Base-by-base conservation (phyloP, 2,113 vertebrate species). In the Charadrius vociferus region DNA sequence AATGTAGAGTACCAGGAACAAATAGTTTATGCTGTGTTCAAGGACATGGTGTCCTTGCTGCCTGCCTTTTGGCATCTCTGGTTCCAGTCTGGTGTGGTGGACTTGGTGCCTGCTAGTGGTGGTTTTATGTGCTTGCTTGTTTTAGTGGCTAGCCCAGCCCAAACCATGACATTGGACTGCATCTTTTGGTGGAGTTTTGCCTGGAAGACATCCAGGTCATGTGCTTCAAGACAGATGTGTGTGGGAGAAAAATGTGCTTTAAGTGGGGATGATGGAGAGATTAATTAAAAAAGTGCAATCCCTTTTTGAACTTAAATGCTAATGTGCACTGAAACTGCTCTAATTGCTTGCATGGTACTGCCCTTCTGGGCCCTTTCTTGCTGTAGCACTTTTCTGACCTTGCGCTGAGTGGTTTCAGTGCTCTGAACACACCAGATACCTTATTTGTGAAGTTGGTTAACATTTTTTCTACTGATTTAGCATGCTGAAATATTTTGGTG, bases 101-200 rank as follows among this genome's bases (percentile, higher is more conserved):
- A 19, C 43, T 82, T 0, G 0, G 15, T 88, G 27, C 71, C 34
- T 2, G 4, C 62, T 87, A 29, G 10, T 45, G 56, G 65, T 70
- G 9, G 7, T 14, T 92, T 81, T 52, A 22, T 63, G 23, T 78
- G 27, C 32, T 66, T 71, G 32, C 63, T 50, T 50, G 49, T 23
- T 24, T 50, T 13, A 24, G 49, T 24, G 22, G 49, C 49, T 12
- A 24, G 49, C 49, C 49, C 49, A 50, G 49, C 49, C 49, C 22
- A 50, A 50, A 50, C 49, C 49, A 50, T 24, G 22, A 50, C 49
- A 13, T 12, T 24, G 27, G 23, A 45, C 52, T 78, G 17, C 12
- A 19, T 66, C 12, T 32, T 63, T 30, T 45, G 13, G 36, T 47
- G 36, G 37, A 59, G 45, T 61, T 92, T 61, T 61, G 52, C 12